phyloP scores from a whole-genome alignment of 2,888 invertebrate species.

The Tinea semifulvella region DNA sequence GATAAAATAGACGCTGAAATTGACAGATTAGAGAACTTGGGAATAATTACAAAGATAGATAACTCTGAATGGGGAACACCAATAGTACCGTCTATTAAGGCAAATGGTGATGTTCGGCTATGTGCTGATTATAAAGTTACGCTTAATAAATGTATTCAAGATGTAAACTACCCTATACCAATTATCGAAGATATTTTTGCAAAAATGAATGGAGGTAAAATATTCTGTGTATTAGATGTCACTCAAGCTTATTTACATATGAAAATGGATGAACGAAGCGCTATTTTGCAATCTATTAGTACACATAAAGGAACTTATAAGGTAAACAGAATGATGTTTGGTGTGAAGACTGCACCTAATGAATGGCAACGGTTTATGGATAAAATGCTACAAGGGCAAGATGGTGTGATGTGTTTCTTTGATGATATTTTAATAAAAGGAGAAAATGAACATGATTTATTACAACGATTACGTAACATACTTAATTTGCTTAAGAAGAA shows the following conservation, averaged over 20 bases:
- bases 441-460: not conserved
- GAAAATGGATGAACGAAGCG: slow-evolving; percentile 19
- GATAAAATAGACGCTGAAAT: slow-evolving; percentile 17
- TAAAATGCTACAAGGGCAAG: not conserved
- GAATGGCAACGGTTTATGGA: not conserved
- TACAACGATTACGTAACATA: slow-evolving; percentile 7
- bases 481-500: slow-evolving; percentile 8
- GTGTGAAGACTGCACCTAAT: slow-evolving; percentile 1
- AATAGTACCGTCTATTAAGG: too few relatives aligned
- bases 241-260: slow-evolving; percentile 21
- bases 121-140: too few relatives aligned
- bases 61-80: slow-evolving; percentile 19
- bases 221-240: slow-evolving; percentile 21
- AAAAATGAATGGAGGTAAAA: slow-evolving; percentile 19
- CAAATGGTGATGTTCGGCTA: too few relatives aligned
- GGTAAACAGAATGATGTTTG: slow-evolving; percentile 17
- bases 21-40: slow-evolving; percentile 16
- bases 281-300: slow-evolving; percentile 18
- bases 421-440: slow-evolving; percentile 5
- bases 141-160: not conserved
- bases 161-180: slow-evolving; percentile 10
- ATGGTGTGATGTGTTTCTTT: slow-evolving; percentile 8
- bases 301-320: slow-evolving; percentile 19
- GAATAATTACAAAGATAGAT: slow-evolving; percentile 19
- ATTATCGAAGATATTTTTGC: slow-evolving; percentile 20